Base-by-base conservation (phyloP, 2,888 invertebrate genomes). In the Endomychus coccineus region DNA sequence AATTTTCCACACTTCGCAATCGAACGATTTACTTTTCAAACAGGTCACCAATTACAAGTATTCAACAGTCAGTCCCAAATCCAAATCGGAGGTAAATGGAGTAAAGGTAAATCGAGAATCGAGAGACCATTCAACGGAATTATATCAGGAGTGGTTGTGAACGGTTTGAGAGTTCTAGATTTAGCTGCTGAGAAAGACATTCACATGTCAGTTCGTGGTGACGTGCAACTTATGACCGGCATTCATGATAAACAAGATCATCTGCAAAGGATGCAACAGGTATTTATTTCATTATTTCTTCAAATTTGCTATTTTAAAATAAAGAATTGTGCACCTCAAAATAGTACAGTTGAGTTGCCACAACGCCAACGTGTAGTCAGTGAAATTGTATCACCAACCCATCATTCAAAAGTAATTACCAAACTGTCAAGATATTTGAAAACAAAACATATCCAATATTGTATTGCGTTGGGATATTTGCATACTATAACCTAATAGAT, bases 31-130 rank as follows among this genome's bases (percentile, higher is more conserved):
- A 11, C 12, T 12, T 6, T 6, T 10, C 11, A 7, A 6, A 9
- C 66, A 87, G 89, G 87, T 9, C 81, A 66, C 44, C 64, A 66
- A 45, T 45, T 67, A 19, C 64, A 66, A 34, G 85, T 90, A 17
- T 94, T 95, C 73, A 94, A 95, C 69, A 83, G 85, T 56, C 91
- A 92, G 74, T 83, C 90, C 1, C 81, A 80, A 27, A 80, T 95
- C 24, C 85, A 87, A 50, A 78, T 94, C 16, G 95, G 95, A 3
- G 94, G 94, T 0, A 79, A 81, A 58, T 81, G 80, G 69, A 81
- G 80, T 43, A 67, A 71, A 39, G 75, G 78, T 32, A 79, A 80
- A 52, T 76, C 74, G 34, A 66, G 75, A 44, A 78, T 87, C 30
- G 82, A 83, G 54, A 73, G 86, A 23, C 79, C 89, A 2, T 94